phyloP scores from a whole-genome alignment of 23 tunicate genomes.

The Halocynthia roretzi region DNA sequence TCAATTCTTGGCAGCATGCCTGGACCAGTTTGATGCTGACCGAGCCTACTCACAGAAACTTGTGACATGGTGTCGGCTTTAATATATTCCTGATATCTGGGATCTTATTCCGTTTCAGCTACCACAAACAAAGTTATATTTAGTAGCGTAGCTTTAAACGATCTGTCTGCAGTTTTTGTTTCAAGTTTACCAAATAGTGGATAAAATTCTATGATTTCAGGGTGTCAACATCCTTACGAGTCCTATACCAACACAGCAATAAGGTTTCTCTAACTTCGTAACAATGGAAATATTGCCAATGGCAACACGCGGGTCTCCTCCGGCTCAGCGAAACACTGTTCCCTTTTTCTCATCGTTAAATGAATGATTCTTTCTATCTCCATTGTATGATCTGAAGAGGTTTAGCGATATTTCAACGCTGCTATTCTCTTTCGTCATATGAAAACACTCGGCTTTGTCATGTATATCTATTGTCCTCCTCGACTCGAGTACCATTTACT shows the following conservation, averaged over 20 bases:
- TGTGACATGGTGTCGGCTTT: slow-evolving; percentile 37
- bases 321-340: neutral
- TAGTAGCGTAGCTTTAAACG: too few relatives aligned
- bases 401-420: neutral
- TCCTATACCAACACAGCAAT: neutral
- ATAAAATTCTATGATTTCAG: too few relatives aligned
- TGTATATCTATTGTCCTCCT: slow-evolving; percentile 3
- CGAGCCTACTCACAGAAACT: slow-evolving; percentile 37
- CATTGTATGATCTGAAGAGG: neutral
- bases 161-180: too few relatives aligned
- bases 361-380: slow-evolving; percentile 3
- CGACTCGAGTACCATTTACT: slow-evolving; percentile 13
- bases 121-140: too few relatives aligned
- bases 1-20: slow-evolving; percentile 74
- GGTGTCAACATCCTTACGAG: too few relatives aligned
- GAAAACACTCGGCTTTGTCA: slow-evolving; percentile 9
- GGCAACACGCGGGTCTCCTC: slow-evolving; percentile 1
- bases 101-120: too few relatives aligned
- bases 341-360: neutral
- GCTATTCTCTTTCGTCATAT: neutral
- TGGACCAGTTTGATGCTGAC: slow-evolving; percentile 27
- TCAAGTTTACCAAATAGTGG: too few relatives aligned
- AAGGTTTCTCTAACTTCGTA: neutral
- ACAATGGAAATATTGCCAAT: slow-evolving; percentile 10
- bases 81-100: too few relatives aligned